Conservation (phyloP, 1,140 invertebrate species). For the Cherax destructor region DNA sequence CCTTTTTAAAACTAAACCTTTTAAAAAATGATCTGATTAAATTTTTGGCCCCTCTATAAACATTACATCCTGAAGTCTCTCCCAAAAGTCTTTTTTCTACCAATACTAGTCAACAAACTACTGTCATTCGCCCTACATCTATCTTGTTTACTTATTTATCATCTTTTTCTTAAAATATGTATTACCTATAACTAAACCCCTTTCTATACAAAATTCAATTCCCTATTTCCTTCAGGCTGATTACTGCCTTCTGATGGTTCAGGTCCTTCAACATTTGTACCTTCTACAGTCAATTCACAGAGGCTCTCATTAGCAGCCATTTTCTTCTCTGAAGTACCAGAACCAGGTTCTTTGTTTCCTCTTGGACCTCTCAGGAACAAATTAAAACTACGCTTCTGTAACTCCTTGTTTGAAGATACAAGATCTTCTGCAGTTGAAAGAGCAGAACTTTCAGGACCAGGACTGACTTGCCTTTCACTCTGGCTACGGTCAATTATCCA, state of each 20-base stretch:
- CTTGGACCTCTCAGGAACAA: background rate
- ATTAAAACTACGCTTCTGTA: background rate
- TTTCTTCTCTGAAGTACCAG: background rate
- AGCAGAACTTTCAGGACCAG: conserved; percentile 12
- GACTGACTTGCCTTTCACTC: conserved; percentile 55
- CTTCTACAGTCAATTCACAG: conserved; percentile 43
- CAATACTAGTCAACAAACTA: too few relatives aligned
- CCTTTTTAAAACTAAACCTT: too few relatives aligned
- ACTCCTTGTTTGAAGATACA: background rate
- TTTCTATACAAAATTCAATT: too few relatives aligned
- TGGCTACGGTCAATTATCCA: conserved; percentile 55
- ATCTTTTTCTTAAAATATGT: conserved; percentile 46
- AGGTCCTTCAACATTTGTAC: background rate
- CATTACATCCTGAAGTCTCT: too few relatives aligned
- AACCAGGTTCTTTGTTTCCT: background rate
- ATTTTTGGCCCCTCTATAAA: too few relatives aligned
- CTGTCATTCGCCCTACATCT: too few relatives aligned
- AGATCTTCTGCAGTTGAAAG: background rate
- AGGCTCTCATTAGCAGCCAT: background rate
- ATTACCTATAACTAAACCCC: too few relatives aligned
- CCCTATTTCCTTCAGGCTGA: background rate
- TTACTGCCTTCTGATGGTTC: background rate
- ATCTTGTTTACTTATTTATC: too few relatives aligned
- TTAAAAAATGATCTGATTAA: too few relatives aligned
- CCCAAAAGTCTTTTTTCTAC: too few relatives aligned